Evolutionary conservation across 2,797 vertebrate species (phyloP).

Genomic region (Lindbergichthys nudifrons): DNA sequence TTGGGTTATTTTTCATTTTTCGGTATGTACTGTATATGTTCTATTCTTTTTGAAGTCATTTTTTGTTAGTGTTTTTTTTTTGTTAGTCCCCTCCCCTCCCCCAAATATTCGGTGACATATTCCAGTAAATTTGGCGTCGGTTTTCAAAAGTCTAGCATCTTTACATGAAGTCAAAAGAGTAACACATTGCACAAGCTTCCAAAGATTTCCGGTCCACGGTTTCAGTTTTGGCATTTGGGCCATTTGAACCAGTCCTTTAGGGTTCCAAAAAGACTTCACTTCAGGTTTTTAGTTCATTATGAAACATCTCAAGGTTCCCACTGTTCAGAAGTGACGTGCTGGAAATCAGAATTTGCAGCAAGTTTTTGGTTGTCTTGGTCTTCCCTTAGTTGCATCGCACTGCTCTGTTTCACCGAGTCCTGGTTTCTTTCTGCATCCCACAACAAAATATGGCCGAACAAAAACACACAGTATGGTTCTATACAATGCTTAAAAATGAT

Average conservation of each 20-base stretch:
- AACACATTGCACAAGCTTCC: conserved; percentile 82
- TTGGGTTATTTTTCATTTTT: conserved; percentile 73
- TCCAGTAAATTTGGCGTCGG: conserved; percentile 72
- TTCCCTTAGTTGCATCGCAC: conserved; percentile 52
- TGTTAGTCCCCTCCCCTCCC: conserved; percentile 45
- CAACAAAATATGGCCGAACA: conserved; percentile 60
- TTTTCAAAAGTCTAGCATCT: conserved; percentile 83
- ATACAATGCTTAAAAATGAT: conserved; percentile 63
- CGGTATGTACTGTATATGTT: conserved; percentile 70
- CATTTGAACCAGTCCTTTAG: conserved; percentile 51
- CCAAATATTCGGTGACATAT: conserved; percentile 71
- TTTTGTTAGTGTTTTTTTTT: conserved; percentile 63
- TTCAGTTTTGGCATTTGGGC: conserved; percentile 61
- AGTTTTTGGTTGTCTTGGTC: conserved; percentile 70
- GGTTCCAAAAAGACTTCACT: conserved; percentile 56
- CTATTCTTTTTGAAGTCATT: conserved; percentile 65
- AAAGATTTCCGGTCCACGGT: conserved; percentile 70
- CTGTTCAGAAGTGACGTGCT: conserved; percentile 70
- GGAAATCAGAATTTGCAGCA: conserved; percentile 77
- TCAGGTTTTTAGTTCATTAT: conserved; percentile 60
- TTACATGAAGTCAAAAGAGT: conserved; percentile 83
- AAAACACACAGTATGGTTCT: conserved; percentile 60
- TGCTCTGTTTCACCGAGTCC: conserved; percentile 63
- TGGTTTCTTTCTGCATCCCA: conserved; percentile 75
- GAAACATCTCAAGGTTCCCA: conserved; percentile 72